phyloP scores from a whole-genome alignment of 1,140 invertebrate genomes.

The Zaprionus africanus region DNA sequence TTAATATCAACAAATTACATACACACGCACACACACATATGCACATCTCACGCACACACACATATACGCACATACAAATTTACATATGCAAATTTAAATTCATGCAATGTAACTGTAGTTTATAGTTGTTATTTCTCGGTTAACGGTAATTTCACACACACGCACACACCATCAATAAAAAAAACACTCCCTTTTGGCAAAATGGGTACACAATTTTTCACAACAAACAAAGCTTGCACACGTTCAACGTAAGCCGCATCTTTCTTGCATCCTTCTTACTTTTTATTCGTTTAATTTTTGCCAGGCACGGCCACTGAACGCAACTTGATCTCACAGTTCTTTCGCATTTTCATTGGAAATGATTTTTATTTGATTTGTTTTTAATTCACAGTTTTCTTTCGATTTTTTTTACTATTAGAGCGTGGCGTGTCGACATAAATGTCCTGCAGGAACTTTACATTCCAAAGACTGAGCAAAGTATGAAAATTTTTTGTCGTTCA shows the following conservation, averaged over 20 bases:
- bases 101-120: conserved; percentile 9
- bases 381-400: conserved; percentile 17
- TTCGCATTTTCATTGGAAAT: conserved; percentile 29
- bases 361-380: conserved; percentile 3
- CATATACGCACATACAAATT: not conserved
- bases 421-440: conserved; percentile 54
- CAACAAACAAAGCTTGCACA: conserved; percentile 70
- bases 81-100: conserved; percentile 10
- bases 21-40: not conserved
- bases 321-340: conserved; percentile 38
- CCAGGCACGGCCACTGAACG: conserved; percentile 15
- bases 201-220: conserved; percentile 74
- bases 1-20: conserved; percentile 19
- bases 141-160: not conserved
- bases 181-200: conserved; percentile 63
- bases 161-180: conserved; percentile 41
- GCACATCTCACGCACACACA: not conserved
- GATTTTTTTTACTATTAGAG: conserved; percentile 49
- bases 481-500: conserved; percentile 83
- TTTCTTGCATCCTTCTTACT: conserved; percentile 60
- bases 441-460: conserved; percentile 78
- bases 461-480: conserved; percentile 83
- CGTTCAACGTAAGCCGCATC: conserved; percentile 37
- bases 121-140: conserved; percentile 37
- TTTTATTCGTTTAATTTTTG: conserved; percentile 43